phyloP scores from a whole-genome alignment of 2,888 invertebrate genomes.

The Pristionchus arcanus region DNA sequence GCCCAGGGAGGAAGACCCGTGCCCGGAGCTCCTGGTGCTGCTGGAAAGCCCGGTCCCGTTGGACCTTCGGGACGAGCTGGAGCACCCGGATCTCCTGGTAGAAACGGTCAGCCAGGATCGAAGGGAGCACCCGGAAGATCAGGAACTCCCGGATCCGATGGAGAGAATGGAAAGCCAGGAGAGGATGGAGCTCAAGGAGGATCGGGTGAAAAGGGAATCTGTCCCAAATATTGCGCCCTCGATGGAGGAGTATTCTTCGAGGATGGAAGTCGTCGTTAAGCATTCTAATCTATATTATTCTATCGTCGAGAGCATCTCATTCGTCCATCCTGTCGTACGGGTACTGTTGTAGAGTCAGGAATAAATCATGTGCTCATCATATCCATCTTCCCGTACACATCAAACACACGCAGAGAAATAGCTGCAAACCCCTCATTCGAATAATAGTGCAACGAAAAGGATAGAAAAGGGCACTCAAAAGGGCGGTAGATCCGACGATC shows the following conservation, averaged over 20 bases:
- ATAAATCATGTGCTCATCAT: not conserved
- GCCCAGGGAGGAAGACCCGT: conserved; percentile 46
- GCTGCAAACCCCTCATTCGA: not conserved
- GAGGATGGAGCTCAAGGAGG: conserved; percentile 62
- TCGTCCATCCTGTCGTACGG: conserved; percentile 35
- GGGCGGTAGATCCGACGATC: conserved; percentile 18
- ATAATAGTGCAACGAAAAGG: not conserved
- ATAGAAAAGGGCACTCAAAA: not conserved
- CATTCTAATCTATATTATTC: not conserved
- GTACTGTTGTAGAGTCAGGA: conserved; percentile 33
- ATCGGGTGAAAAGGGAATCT: conserved; percentile 68
- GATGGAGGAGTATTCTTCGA: conserved; percentile 73
- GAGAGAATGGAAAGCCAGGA: conserved; percentile 66
- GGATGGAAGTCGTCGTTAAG: conserved; percentile 67
- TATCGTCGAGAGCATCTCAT: conserved; percentile 14
- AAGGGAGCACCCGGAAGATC: conserved; percentile 46
- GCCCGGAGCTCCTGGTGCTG: conserved; percentile 57
- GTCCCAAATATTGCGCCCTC: conserved; percentile 70
- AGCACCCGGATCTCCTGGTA: conserved; percentile 56
- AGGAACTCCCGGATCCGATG: conserved; percentile 62
- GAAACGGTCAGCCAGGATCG: conserved; percentile 59
- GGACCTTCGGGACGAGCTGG: conserved; percentile 57
- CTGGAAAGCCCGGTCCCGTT: conserved; percentile 58
- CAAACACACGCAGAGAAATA: not conserved
- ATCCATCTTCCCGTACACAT: not conserved